A percentile compares a stretch with the other conserved stretches of the same genome.
Evolutionary conservation across 2,797 vertebrate genomes (phyloP).

Genomic region (Hylomyscus alleni): DNA sequence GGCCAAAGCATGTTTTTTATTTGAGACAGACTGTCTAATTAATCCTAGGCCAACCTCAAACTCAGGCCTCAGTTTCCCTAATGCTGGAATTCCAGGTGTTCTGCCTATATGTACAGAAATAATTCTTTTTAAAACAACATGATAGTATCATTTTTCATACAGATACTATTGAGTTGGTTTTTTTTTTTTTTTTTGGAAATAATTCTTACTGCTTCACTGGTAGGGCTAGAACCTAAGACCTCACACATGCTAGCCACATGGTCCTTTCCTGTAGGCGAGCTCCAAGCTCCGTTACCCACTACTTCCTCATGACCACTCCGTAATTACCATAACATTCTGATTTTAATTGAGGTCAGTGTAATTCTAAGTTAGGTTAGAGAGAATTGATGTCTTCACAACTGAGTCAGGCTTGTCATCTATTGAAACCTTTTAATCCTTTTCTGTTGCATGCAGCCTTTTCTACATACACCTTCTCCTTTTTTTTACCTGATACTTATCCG

Average conservation of each 20-base stretch:
- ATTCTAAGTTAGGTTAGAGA: neutral
- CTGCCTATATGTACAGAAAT: neutral
- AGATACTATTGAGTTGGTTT: neutral
- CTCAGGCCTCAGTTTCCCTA: neutral
- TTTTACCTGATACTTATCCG: neutral
- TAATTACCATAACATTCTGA: neutral
- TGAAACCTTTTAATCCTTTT: neutral
- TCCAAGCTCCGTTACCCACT: neutral
- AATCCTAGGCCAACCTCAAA: neutral
- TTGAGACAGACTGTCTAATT: neutral
- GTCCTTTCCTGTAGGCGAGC: neutral
- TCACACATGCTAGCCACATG: neutral
- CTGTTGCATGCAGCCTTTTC: neutral
- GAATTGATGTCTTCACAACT: neutral
- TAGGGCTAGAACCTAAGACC: neutral
- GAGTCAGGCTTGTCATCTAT: neutral
- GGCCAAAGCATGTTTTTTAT: neutral
- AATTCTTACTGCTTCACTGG: neutral
- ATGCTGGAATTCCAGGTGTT: neutral
- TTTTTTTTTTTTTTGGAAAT: constrained; percentile 13
- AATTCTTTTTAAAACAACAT: neutral
- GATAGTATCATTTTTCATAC: neutral
- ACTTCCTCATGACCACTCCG: neutral
- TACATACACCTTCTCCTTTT: neutral
- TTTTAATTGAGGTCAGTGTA: neutral